Base-by-base conservation (phyloP, 2,113 vertebrate genomes). In the Labrus mixtus region DNA sequence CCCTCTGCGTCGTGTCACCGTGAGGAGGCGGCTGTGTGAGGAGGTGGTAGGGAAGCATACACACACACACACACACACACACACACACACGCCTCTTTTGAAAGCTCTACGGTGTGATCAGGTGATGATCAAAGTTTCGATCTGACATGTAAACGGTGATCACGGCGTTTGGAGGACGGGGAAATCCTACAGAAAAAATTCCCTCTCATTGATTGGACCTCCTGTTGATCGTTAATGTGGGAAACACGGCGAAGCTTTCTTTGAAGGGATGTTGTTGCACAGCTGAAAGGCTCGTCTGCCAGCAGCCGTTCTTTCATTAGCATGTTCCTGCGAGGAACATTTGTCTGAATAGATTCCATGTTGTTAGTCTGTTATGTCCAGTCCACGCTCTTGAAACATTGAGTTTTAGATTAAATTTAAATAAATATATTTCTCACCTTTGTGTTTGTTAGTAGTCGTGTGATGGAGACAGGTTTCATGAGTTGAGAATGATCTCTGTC, bases 11-110 rank as follows among this genome's bases (percentile, higher is more conserved):
- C 55, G 57, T 50, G 74, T 45, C 58, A 56, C 45, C 51, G 73
- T 68, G 79, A 67, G 82, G 83, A 72, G 81, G 83, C 67, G 74
- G 85, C 22, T 54, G 16, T 51, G 46, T 78, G 69, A 64, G 80
- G 79, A 68, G 87, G 83, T 72, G 84, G 79, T 41, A 62, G 63
- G 19, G 56, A 55, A 11, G n/a, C 60, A 61, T 8, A 50, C 70
- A 22, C 82, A 45, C 45, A 3, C 39, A 53, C 64, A 19, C n/a
- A 8, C 50, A 71, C 19, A 29, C 50, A 23, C 37, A 66, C 68
- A 33, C 60, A 36, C 41, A 9, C 19, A 2, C 29, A 50, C 15
- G 23, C 13, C 37, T 53, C 46, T 16, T 48, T 19, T 48, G 46
- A 7, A 45, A 48, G 20, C 37, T 48, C 67, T 72, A 22, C 33